Evolutionary conservation across 2,113 vertebrate species (phyloP), one percentile per base, ranked within the genome.

Genomic region (Seriola quinqueradiata): DNA sequence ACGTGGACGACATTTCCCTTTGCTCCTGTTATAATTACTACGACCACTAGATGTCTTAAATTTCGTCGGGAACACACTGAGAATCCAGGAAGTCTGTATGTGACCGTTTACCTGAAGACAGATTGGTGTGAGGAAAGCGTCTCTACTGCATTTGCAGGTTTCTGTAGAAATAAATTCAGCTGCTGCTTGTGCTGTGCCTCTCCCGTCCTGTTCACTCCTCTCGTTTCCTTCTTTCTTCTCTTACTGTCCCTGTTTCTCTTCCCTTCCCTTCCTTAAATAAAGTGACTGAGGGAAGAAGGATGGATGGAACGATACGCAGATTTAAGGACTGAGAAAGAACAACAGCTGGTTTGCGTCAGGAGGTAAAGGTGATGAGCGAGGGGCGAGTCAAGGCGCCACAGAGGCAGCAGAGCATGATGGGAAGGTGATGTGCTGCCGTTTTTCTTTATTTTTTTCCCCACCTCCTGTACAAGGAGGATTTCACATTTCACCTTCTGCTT

Each of bases 371-470:
- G 68, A 55, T 48, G 34, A 70, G 11, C 25, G 42, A 59, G 38
- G 4, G 54, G n/a, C 11, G 12, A 58, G 34, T 46, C 11, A 4
- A 32, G 5, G 17, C 63, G 23, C 50, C 50, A 9, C n/a, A 1
- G 50, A 50, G 44, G 44, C 71, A 48, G 70, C 58, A 23, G 58
- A 17, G 17, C 52, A 67, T 60, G 75, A 77, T 68, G 65, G 14
- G 19, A 68, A 67, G 63, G 34, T 32, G 32, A 36, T 32, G 55
- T 25, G 38, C 25, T 19, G 32, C 28, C 8, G 0, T 75, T 17
- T 65, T 19, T 13, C 13, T 70, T 4, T 36, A 23, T 25, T 23
- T 50, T 50, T 12, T 21, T 38, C 6, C 8, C n/a, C 6, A 8
- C 40, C n/a, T 21, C 12, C 21, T 16, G 23, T 6, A 36, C 40